A percentile compares a stretch with the other conserved stretches of the same genome.
These are phyloP conservation scores for Perognathus longimembris DNA, from an alignment of 2,113 vertebrate genomes.

Conservation along the genomic window DNA sequence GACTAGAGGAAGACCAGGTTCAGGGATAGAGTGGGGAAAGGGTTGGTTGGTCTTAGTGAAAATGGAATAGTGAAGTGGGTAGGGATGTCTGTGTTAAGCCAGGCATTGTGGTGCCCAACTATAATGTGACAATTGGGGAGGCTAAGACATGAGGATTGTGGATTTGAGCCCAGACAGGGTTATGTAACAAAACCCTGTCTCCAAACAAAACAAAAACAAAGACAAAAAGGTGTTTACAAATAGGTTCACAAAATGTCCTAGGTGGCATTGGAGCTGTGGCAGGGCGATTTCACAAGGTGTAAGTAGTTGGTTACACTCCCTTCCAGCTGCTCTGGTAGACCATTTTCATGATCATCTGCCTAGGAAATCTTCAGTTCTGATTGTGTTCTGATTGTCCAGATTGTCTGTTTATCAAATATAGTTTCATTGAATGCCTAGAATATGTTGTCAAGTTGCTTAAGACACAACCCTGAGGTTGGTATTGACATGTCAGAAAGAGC, in stretches of 20 bases:
- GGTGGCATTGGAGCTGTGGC: background rate
- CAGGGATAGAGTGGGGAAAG: background rate
- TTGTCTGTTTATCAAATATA: background rate
- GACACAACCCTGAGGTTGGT: conserved; percentile 44
- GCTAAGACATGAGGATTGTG: background rate
- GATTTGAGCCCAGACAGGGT: too few relatives aligned
- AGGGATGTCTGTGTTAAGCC: background rate
- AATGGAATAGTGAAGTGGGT: background rate
- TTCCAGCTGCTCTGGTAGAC: background rate
- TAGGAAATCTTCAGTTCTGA: background rate
- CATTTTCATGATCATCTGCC: background rate
- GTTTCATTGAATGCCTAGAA: conserved; percentile 32
- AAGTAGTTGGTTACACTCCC: background rate
- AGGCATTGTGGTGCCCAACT: background rate
- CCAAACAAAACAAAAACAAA: background rate
- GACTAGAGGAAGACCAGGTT: background rate
- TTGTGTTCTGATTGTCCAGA: background rate
- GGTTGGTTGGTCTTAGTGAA: background rate
- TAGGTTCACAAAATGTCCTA: conserved; percentile 4
- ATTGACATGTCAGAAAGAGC: too few relatives aligned
- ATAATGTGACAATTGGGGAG: background rate
- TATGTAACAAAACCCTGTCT: too few relatives aligned
- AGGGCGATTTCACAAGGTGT: background rate
- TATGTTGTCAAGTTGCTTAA: conserved; percentile 39
- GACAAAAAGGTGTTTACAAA: background rate